Conservation (phyloP, 2,797 vertebrate genomes). For the Paratrypauchen microcephalus region DNA sequence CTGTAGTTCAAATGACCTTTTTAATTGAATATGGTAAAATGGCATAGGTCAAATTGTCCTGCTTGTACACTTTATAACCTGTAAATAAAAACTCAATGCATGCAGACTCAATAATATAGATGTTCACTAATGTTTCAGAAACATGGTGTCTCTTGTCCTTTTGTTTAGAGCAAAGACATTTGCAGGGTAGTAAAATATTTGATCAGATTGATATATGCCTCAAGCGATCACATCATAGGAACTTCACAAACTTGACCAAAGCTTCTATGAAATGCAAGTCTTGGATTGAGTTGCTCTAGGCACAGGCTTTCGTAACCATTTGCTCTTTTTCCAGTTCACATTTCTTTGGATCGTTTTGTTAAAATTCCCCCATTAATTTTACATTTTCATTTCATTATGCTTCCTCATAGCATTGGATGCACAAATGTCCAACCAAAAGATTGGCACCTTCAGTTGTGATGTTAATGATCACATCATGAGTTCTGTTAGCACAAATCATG, state of each 20-base stretch:
- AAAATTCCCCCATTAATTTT: conserved; percentile 16
- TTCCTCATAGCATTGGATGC: conserved; percentile 32
- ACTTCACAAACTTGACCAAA: background rate
- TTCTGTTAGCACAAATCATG: background rate
- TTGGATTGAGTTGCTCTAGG: background rate
- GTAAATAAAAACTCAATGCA: background rate
- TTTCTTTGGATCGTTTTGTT: conserved; percentile 14
- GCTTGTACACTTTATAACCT: background rate
- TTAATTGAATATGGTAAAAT: conserved; percentile 3
- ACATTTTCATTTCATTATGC: background rate
- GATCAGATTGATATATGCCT: background rate
- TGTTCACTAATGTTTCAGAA: background rate
- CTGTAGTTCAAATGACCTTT: conserved; percentile 38
- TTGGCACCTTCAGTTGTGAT: too few relatives aligned
- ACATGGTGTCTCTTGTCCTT: too few relatives aligned
- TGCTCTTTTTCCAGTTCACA: conserved; percentile 31
- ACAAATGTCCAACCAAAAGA: conserved; percentile 47
- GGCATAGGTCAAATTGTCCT: too few relatives aligned
- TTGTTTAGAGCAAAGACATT: background rate
- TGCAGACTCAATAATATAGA: background rate
- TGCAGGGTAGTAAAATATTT: background rate
- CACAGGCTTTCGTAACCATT: conserved; percentile 17
- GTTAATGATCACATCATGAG: background rate
- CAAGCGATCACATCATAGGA: background rate
- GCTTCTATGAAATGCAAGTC: background rate